Evolutionary conservation across 2,888 invertebrate species (phyloP), one percentile per base, ranked within the genome.

Genomic region (Balanococcus diminutus): DNA sequence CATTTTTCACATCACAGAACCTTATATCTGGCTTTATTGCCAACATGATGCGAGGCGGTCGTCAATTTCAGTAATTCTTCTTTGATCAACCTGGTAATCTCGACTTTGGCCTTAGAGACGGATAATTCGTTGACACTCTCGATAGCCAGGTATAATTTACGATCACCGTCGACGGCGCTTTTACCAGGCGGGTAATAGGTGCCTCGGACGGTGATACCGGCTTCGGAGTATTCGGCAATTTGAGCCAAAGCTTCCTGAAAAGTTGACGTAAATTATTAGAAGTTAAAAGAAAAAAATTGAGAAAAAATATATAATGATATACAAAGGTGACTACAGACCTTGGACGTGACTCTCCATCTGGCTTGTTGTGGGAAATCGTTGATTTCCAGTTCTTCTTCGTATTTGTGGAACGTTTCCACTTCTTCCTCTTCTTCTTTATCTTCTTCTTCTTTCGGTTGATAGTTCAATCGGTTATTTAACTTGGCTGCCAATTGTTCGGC

Each of bases 281-380:
- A 6, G 39, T 51, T 81, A 22, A 32, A 14, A 46, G 25, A 22
- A 36, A n/a, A 46, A 46, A n/a, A 36, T 36, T 8, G 36, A 36
- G 8, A n/a, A n/a, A n/a, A n/a, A n/a, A n/a, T n/a, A n/a, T 46
- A 16, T 1, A 36, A 81, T 14, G 39, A 2, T 14, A 81, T n/a
- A 11, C 2, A 36, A 9, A 36, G 14, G 4, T 25, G 11, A 14
- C n/a, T n/a, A 84, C 67, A 3, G 36, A 94, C 95, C 93, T 97
- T 98, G 88, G 97, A 97, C 5, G 99, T 99, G 86, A 99, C 98
- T 88, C 98, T 93, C 98, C 98, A 99, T 87, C 99, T 92, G 0
- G 99, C 98, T 90, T 98, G 98, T 89, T 99, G 99, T 36, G 99
- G 99, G 91, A 99, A 99, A 91, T 99, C 99, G 90, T 99, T 99